Base-by-base conservation (phyloP, 2,797 vertebrate genomes). In the Heterohyrax brucei region DNA sequence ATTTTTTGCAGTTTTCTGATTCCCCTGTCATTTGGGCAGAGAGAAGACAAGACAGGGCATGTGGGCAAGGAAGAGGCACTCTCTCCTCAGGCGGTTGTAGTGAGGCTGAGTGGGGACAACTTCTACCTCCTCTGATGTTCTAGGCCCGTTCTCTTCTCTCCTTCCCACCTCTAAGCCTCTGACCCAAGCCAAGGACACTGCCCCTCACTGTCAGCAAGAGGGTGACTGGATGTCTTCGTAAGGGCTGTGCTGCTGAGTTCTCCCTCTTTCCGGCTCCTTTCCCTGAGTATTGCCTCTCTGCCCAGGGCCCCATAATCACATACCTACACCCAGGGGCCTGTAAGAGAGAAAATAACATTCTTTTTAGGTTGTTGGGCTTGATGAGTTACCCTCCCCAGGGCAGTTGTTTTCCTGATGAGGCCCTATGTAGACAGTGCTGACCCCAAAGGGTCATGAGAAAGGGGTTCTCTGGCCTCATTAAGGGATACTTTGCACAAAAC, bases 101-200 rank as follows among this genome's bases (percentile, higher is more conserved):
- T 2, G 73, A 0, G 2, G 53, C 59, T 59, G 44, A 39, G 1
- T 1, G 0, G 5, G 30, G 24, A 16, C 13, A 6, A 59, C 12
- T 7, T 62, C 48, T 26, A 1, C 21, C n/a, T 22, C 50, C 21
- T 68, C 53, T 12, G 30, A 21, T 62, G 39, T 12, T 14, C 68
- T 7, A 86, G 76, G 64, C 4, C 4, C 12, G 0, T 10, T 68
- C 5, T 75, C 44, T 33, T 39, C 9, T 72, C 68, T 39, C n/a
- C 1, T 1, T 39, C 53, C 26, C 64, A 53, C n/a, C 19, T 48
- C 53, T 10, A 48, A 61, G 18, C 21, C 62, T n/a, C 78, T 53
- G 26, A 39, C 59, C 61, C 82, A 44, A 64, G 81, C 30, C 61
- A n/a, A 5, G 21, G 26, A 8, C 18, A 53, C 56, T 10, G 8